A percentile compares a stretch with the other conserved stretches of the same genome.
phyloP scores from a whole-genome alignment of 2,888 invertebrate species.

The Lasioglossum leucozonium region DNA sequence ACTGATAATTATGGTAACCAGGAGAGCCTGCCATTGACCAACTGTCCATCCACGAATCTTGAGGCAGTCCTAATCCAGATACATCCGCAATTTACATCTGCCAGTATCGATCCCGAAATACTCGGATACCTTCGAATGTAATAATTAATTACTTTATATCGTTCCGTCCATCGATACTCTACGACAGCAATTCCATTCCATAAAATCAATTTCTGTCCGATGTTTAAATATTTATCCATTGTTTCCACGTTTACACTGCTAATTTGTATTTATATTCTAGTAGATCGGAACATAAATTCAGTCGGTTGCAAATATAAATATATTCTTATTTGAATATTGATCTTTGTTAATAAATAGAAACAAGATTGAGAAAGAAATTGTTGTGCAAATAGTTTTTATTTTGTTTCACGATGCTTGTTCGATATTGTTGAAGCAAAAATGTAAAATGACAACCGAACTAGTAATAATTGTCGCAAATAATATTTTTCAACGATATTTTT shows the following conservation, averaged over 20 bases:
- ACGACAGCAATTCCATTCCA: not conserved
- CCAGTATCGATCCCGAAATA: constrained; percentile 70
- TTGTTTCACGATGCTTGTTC: not conserved
- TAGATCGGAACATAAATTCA: not conserved
- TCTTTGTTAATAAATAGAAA: not conserved
- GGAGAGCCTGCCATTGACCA: constrained; percentile 72
- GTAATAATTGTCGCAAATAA: not conserved
- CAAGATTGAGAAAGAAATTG: too few relatives aligned
- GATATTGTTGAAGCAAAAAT: not conserved
- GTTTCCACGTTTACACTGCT: not conserved
- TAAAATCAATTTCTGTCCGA: not conserved
- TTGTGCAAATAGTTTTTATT: not conserved
- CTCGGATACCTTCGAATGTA: not conserved
- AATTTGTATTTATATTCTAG: not conserved
- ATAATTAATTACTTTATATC: not conserved
- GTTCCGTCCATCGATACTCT: not conserved
- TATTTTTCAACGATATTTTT: not conserved
- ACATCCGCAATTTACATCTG: constrained; percentile 86
- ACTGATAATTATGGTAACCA: constrained; percentile 72
- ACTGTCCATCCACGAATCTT: constrained; percentile 85
- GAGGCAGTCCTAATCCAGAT: constrained; percentile 86
- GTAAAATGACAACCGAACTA: not conserved
- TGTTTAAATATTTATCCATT: not conserved
- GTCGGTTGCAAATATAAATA: not conserved
- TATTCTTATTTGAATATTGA: not conserved